phyloP scores from a whole-genome alignment of 2,113 vertebrate genomes.

The Numenius arquata region DNA sequence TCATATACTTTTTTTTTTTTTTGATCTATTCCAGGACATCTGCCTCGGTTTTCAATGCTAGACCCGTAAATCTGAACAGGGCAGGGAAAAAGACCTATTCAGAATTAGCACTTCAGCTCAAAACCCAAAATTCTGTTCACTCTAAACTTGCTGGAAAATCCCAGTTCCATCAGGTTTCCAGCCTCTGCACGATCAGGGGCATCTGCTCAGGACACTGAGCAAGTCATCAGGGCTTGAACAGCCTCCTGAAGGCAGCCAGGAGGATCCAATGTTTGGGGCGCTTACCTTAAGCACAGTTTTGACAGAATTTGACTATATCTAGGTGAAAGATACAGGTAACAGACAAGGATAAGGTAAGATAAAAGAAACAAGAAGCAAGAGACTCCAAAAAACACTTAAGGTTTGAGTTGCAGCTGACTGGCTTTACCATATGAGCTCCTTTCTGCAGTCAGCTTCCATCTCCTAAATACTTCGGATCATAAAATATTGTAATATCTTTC shows the following conservation, averaged over 20 bases:
- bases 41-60: neutral
- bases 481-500: neutral
- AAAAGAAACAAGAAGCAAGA: neutral
- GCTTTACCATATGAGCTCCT: neutral
- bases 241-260: neutral
- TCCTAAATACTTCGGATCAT: neutral
- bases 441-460: neutral
- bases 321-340: too few relatives aligned
- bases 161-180: neutral
- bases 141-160: neutral
- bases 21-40: neutral
- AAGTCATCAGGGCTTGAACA: neutral
- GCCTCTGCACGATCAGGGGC: accelerated
- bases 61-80: neutral
- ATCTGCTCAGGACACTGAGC: neutral
- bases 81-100: accelerated
- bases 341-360: neutral
- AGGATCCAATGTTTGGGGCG: accelerated
- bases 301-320: neutral
- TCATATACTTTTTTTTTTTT: neutral
- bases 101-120: neutral
- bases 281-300: neutral
- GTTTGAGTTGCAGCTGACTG: neutral
- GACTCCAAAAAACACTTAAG: neutral
- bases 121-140: neutral